These are phyloP conservation scores for Calosoma granatense DNA, from an alignment of 1,140 invertebrate genomes.

Conservation along the genomic window DNA sequence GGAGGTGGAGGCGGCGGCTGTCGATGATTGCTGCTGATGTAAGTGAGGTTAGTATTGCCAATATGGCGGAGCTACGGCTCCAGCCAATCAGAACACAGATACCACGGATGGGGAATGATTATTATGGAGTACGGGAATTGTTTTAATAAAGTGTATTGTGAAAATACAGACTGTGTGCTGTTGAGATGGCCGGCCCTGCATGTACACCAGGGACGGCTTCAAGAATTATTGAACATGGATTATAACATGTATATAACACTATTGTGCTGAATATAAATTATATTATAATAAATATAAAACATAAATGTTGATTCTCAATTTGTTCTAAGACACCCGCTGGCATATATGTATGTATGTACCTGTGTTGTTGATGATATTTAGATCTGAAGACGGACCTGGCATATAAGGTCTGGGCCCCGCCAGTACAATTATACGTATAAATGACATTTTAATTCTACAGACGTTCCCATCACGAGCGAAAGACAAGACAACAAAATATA, in stretches of 20 bases:
- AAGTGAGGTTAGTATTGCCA: slow-evolving; percentile 16
- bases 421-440: neutral
- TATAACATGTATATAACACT: too few relatives aligned
- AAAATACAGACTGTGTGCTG: slow-evolving; percentile 23
- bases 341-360: too few relatives aligned
- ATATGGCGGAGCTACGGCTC: neutral
- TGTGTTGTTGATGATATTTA: too few relatives aligned
- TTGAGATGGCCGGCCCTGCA: neutral
- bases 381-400: neutral
- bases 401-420: neutral
- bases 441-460: neutral
- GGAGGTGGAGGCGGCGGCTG: slow-evolving; percentile 14
- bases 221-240: neutral
- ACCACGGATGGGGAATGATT: neutral
- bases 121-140: neutral
- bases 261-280: too few relatives aligned
- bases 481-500: neutral
- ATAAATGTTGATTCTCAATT: too few relatives aligned
- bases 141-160: slow-evolving; percentile 16
- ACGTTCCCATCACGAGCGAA: neutral
- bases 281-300: too few relatives aligned
- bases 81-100: too few relatives aligned
- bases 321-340: too few relatives aligned
- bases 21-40: slow-evolving; percentile 17
- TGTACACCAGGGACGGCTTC: neutral